A percentile compares a stretch with the other conserved stretches of the same genome.
These are phyloP conservation scores for Distichodus sexfasciatus DNA, from an alignment of 2,797 vertebrate genomes.

Conservation along the genomic window DNA sequence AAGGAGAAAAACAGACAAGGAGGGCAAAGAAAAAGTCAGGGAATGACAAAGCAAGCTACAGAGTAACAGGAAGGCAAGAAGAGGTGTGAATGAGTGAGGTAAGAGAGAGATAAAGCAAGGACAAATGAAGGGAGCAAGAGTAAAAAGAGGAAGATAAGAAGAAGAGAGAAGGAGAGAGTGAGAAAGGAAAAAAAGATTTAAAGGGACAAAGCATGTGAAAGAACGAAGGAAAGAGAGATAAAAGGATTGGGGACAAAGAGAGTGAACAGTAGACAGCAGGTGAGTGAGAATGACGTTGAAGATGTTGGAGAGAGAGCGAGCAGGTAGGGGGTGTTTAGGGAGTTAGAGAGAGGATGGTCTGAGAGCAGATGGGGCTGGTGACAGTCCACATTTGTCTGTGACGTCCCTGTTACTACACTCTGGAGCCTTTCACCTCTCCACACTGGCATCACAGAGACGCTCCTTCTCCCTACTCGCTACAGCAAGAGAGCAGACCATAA, in stretches of 20 bases:
- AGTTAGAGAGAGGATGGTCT: too few relatives aligned
- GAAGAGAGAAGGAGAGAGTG: not conserved
- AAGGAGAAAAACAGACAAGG: not conserved
- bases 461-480: not conserved
- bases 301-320: too few relatives aligned
- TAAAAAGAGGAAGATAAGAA: not conserved
- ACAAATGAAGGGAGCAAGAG: not conserved
- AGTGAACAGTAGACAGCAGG: too few relatives aligned
- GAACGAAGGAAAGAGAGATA: too few relatives aligned
- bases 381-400: constrained; percentile 42
- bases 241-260: too few relatives aligned
- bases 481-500: not conserved
- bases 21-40: too few relatives aligned
- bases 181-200: constrained; percentile 18
- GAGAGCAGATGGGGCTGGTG: constrained; percentile 18
- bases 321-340: too few relatives aligned
- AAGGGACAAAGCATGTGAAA: too few relatives aligned
- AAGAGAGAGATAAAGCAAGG: constrained; percentile 12
- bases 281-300: too few relatives aligned
- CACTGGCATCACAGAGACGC: not conserved
- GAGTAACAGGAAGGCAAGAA: too few relatives aligned
- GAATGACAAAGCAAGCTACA: too few relatives aligned
- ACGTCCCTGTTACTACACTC: constrained; percentile 7
- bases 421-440: not conserved
- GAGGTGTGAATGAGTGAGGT: not conserved